phyloP scores from a whole-genome alignment of 2,888 invertebrate species.

The Liodrosophila aerea region DNA sequence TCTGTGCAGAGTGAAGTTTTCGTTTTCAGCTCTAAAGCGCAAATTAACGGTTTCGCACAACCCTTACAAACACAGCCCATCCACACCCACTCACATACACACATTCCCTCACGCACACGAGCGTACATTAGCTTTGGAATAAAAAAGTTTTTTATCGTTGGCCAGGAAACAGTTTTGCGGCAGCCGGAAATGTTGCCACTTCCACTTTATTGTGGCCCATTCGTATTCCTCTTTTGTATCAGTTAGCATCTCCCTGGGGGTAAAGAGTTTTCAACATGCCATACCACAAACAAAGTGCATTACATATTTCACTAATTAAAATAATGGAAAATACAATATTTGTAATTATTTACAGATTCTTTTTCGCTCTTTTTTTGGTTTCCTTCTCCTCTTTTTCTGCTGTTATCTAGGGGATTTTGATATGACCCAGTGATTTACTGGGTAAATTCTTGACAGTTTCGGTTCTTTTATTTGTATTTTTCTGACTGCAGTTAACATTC shows the following conservation, averaged over 20 bases:
- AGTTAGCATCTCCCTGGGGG: not conserved
- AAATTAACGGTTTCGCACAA: conserved; percentile 62
- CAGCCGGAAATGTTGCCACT: conserved; percentile 76
- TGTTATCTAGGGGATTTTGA: conserved; percentile 36
- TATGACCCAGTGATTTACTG: conserved; percentile 51
- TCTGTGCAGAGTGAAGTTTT: conserved; percentile 34
- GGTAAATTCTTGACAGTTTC: conserved; percentile 37
- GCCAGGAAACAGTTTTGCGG: conserved; percentile 76
- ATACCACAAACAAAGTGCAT: conserved; percentile 56
- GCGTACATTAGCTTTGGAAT: conserved; percentile 62
- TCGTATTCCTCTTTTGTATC: conserved; percentile 45
- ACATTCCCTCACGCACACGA: conserved; percentile 5
- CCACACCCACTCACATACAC: conserved; percentile 2
- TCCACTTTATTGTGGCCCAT: conserved; percentile 55
- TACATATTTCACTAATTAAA: conserved; percentile 75
- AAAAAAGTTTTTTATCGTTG: conserved; percentile 77
- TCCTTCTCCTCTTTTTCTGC: not conserved
- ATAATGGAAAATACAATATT: conserved; percentile 67
- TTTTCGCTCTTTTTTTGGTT: conserved; percentile 5
- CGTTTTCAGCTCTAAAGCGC: conserved; percentile 56
- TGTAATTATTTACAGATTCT: conserved; percentile 54
- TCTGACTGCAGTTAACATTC: conserved; percentile 34
- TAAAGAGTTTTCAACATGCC: conserved; percentile 33
- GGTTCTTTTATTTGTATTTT: not conserved
- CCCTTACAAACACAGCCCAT: conserved; percentile 23